Percentiles rank a stretch among this genome's conserved stretches.
Conservation (phyloP, 1,140 invertebrate species). For the Dendroctonus valens region DNA sequence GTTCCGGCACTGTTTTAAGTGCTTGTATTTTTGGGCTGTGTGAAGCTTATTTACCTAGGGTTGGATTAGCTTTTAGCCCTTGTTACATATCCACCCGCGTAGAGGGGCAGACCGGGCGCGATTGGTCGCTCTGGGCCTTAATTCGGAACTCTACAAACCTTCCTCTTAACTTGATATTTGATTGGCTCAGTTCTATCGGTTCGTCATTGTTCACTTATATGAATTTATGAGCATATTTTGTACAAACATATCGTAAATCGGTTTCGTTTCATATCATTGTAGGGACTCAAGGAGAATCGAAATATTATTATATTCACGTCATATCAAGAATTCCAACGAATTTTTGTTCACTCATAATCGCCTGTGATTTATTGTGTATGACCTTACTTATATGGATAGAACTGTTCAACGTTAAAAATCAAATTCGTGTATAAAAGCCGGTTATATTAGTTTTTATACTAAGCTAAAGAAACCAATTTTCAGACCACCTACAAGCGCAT, state of each 20-base stretch:
- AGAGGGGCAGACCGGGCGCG: slow-evolving; percentile 44
- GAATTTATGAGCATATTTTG: slow-evolving; percentile 11
- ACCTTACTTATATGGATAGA: no score
- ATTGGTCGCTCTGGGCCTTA: slow-evolving; percentile 30
- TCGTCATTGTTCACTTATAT: background rate
- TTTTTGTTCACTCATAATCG: no score
- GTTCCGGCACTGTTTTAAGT: slow-evolving; percentile 53
- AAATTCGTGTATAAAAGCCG: no score
- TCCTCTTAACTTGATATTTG: background rate
- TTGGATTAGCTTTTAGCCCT: slow-evolving; percentile 53
- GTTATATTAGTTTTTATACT: no score
- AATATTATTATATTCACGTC: slow-evolving; percentile 5
- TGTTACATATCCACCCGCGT: slow-evolving; percentile 52
- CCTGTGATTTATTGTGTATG: no score
- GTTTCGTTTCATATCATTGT: slow-evolving; percentile 25
- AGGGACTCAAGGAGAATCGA: slow-evolving; percentile 20
- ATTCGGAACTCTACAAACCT: slow-evolving; percentile 10
- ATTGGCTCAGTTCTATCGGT: no score
- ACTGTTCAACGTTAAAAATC: no score
- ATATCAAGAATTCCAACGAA: slow-evolving; percentile 23
- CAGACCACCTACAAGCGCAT: no score
- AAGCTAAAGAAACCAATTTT: no score
- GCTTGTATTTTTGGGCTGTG: slow-evolving; percentile 54
- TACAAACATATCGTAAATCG: background rate
- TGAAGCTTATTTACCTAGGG: slow-evolving; percentile 52